Evolutionary conservation across 2,113 vertebrate genomes (phyloP), one percentile per base, ranked within the genome.

Genomic region (Pelodiscus sinensis): DNA sequence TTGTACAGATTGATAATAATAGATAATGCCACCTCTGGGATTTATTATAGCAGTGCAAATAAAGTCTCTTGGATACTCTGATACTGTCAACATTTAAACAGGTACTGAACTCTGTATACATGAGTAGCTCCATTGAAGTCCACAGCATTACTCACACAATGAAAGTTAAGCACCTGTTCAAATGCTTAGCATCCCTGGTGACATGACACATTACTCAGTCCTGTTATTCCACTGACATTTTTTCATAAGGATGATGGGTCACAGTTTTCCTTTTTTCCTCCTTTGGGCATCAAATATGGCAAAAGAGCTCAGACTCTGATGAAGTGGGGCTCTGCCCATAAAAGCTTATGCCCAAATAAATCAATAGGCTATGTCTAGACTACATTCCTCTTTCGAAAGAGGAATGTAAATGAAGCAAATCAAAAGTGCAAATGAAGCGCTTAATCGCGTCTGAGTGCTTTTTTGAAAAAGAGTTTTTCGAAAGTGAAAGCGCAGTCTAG

Each of bases 311-410:
- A 44, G 44, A 6, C 44, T 44, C 44, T 44, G 44, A 44, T 44
- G 44, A 44, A 44, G 44, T 44, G 44, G 44, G 44, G 5, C 44
- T 44, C 44, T 44, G 44, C 44, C 44, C 44, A 44, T 44, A 44
- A 44, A 44, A 44, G 44, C 6, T 44, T 44, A 44, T 44, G 44
- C 44, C 44, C 73, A 77, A 15, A 50, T 77, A 51, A 2, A 54
- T 1, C 75, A 0, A 52, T 4, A 24, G 52, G 52, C 52, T 54
- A 14, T 54, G 52, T 10, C 52, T 54, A 54, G 10, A 54, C 52
- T 54, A 54, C 52, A 10, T 14, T 14, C 14, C 52, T 14, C 52
- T 54, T 54, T 54, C 52, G 52, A 14, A 54, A 54, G 52, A 14
- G 52, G 52, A 10, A 54, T 54, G 52, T 54, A 54, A 54, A 54